These are phyloP conservation scores for Apodemia zela DNA, from an alignment of 2,888 invertebrate genomes.

Conservation along the genomic window DNA sequence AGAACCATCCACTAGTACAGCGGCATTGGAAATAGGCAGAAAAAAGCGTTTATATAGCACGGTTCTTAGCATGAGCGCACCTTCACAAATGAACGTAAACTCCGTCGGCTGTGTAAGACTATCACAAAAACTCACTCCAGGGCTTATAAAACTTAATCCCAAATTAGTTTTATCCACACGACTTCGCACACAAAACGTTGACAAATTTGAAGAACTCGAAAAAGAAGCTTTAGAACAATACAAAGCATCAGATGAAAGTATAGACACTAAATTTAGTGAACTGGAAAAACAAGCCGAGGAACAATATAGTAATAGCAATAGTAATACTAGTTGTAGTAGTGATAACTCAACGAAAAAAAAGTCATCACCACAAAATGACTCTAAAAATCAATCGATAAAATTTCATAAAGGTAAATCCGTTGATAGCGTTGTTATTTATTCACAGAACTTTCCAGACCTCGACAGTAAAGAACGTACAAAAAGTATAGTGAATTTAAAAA, in stretches of 20 bases:
- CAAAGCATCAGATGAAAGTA: slow-evolving; percentile 79
- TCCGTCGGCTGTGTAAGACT: slow-evolving; percentile 55
- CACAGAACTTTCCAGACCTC: slow-evolving; percentile 71
- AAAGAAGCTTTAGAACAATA: slow-evolving; percentile 81
- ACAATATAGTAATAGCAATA: slow-evolving; percentile 80
- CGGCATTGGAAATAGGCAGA: slow-evolving; percentile 50
- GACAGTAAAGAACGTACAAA: slow-evolving; percentile 55
- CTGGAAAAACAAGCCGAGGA: slow-evolving; percentile 84
- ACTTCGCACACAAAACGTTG: slow-evolving; percentile 53
- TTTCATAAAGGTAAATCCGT: slow-evolving; percentile 66
- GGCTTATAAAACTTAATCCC: slow-evolving; percentile 63
- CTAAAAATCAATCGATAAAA: slow-evolving; percentile 54
- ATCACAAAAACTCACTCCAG: slow-evolving; percentile 62
- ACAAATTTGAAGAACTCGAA: slow-evolving; percentile 79
- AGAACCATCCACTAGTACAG: slow-evolving; percentile 57
- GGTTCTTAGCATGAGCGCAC: slow-evolving; percentile 72
- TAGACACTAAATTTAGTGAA: slow-evolving; percentile 81
- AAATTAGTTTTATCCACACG: slow-evolving; percentile 61
- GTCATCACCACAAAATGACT: slow-evolving; percentile 41
- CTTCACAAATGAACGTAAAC: slow-evolving; percentile 50
- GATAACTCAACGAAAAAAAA: slow-evolving; percentile 61
- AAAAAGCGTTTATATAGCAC: slow-evolving; percentile 78
- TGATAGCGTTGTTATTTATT: slow-evolving; percentile 68
- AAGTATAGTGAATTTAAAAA: slow-evolving; percentile 58
- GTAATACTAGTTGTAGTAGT: slow-evolving; percentile 73